Conservation (phyloP, 2,888 invertebrate genomes). For the Lomographa bimaculata region DNA sequence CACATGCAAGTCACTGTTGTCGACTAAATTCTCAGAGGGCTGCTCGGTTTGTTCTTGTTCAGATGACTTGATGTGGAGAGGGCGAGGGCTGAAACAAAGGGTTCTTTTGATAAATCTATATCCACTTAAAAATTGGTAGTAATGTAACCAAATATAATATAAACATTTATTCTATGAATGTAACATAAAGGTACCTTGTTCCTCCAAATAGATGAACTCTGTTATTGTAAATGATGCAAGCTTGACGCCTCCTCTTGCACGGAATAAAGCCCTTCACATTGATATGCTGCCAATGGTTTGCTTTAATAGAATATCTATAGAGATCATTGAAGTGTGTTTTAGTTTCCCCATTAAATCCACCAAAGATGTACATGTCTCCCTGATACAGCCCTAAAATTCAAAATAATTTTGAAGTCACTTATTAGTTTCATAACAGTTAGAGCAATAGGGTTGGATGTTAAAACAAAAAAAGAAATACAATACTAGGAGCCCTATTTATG, state of each 20-base stretch:
- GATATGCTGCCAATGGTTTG: slow-evolving; percentile 85
- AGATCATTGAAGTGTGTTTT: slow-evolving; percentile 93
- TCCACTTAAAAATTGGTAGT: no score
- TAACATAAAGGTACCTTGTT: no score
- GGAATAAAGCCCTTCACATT: slow-evolving; percentile 84
- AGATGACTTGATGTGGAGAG: slow-evolving; percentile 36
- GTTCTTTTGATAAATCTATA: no score
- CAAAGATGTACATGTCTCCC: slow-evolving; percentile 93
- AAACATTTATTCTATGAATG: no score
- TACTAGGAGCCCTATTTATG: no score
- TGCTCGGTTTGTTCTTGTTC: slow-evolving; percentile 47
- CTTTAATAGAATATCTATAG: slow-evolving; percentile 87
- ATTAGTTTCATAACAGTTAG: no score
- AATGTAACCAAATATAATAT: no score
- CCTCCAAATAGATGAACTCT: slow-evolving; percentile 95
- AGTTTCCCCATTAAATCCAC: slow-evolving; percentile 92
- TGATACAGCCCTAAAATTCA: slow-evolving; percentile 89
- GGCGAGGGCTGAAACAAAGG: slow-evolving; percentile 54
- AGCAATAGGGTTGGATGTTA: no score
- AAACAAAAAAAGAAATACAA: no score
- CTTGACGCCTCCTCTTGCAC: slow-evolving; percentile 88
- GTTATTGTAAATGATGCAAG: slow-evolving; percentile 89
- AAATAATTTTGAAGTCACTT: no score
- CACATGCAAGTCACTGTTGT: slow-evolving; percentile 92
- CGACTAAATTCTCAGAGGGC: slow-evolving; percentile 84